A percentile compares a stretch with the other conserved stretches of the same genome.
phyloP scores from a whole-genome alignment of 2,797 vertebrate species.

The Poecilia picta region DNA sequence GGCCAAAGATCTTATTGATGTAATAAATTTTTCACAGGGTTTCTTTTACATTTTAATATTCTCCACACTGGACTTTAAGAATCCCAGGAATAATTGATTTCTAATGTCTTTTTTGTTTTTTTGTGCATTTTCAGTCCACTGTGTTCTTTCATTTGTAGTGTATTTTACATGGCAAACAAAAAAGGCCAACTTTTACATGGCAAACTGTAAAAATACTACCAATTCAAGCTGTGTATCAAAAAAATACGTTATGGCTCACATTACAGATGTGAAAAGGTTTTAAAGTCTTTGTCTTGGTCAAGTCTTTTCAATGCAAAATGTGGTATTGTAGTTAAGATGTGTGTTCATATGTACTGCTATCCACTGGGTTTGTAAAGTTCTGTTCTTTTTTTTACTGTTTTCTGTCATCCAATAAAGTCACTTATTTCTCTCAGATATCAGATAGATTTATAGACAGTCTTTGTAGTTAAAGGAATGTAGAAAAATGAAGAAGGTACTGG shows the following conservation, averaged over 20 bases:
- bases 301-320: neutral
- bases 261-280: neutral
- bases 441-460: neutral
- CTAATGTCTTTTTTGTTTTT: neutral
- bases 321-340: neutral
- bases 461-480: neutral
- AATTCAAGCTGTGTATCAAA: neutral
- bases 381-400: neutral
- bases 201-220: neutral
- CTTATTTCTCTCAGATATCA: neutral
- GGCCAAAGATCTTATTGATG: slow-evolving; percentile 1
- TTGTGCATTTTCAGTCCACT: no score
- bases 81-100: neutral
- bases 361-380: neutral
- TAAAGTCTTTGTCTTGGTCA: neutral
- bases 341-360: neutral
- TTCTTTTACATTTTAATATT: neutral
- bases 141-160: no score
- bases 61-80: neutral
- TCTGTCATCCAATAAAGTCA: neutral
- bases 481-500: neutral
- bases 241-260: neutral
- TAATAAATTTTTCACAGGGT: neutral
- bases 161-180: no score
- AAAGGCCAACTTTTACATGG: neutral